Evolutionary conservation across 2,113 vertebrate species (phyloP), one percentile per base, ranked within the genome.

Genomic region (Setophaga petechia): DNA sequence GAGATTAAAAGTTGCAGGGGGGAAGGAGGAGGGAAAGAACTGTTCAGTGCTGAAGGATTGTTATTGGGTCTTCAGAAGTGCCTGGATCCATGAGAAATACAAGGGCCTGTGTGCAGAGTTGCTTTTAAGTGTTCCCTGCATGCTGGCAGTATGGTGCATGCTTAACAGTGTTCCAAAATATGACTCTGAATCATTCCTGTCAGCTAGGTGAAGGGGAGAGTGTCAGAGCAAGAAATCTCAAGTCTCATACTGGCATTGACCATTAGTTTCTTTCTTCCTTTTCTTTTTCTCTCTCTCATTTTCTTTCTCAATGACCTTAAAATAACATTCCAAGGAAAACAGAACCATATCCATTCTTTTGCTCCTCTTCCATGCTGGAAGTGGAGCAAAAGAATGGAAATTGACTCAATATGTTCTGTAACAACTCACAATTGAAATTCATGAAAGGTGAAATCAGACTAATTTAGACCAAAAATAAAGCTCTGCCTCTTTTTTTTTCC

Each of bases 331-430:
- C 72, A 86, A 92, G 27, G 23, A 89, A 93, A 96, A 81, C 37
- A 92, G 31, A 94, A 68, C 44, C 47, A 31, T 92, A 78, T 84
- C 37, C 37, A 39, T 39, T 39, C 39, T 74, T 89, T 89, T 88
- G 35, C 37, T 39, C 37, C 37, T 39, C 37, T 39, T 39, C 37
- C 37, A 39, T 39, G 10, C 69, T 89, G 87, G 94, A 95, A 87
- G 77, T 62, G 33, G 47, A 94, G 77, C 15, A 95, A 76, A 95
- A 91, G 61, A 84, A 84, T 79, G 69, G 61, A 91, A 90, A 94
- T 84, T 72, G 35, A 61, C 65, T 89, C 86, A 87, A 12, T 62
- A 41, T 92, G 57, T 71, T 94, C 84, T 75, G 44, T 74, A 89
- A 43, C 43, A 39, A 39, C 44, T 75, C 80, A 78, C 46, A 81